A percentile compares a stretch with the other conserved stretches of the same genome.
phyloP scores from a whole-genome alignment of 2,113 vertebrate species.

The Petromus typicus region DNA sequence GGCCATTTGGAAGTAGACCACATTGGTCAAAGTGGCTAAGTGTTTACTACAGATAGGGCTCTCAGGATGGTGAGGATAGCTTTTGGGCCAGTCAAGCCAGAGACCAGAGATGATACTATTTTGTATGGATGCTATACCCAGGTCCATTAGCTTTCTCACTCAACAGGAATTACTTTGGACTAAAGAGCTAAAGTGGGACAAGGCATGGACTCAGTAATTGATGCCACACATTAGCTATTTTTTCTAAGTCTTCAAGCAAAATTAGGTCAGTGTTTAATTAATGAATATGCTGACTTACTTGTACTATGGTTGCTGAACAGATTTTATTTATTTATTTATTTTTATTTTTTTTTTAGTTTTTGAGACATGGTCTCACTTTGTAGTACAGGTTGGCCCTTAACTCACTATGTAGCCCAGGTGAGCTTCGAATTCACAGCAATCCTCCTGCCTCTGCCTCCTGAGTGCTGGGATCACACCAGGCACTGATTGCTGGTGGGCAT shows the following conservation, averaged over 20 bases:
- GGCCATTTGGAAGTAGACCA: neutral
- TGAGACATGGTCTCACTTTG: too few species aligned
- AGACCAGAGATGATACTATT: neutral
- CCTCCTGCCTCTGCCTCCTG: too few species aligned
- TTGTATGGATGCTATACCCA: neutral
- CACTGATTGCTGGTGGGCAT: too few species aligned
- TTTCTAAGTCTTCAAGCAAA: conserved; percentile 17
- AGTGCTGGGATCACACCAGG: too few species aligned
- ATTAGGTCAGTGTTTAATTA: conserved; percentile 41
- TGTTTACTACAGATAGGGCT: neutral
- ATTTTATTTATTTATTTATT: too few species aligned
- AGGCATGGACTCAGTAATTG: conserved; percentile 20
- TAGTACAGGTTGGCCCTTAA: too few species aligned
- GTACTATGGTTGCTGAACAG: neutral
- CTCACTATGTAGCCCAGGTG: too few species aligned
- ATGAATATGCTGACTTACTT: conserved; percentile 42
- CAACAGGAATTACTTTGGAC: conserved; percentile 46
- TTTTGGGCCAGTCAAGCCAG: neutral
- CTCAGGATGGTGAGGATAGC: neutral
- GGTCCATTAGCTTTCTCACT: conserved; percentile 24
- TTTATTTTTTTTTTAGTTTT: too few species aligned
- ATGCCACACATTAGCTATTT: conserved; percentile 1
- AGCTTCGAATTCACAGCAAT: too few species aligned
- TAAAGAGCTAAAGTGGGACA: conserved; percentile 60
- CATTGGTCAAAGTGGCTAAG: neutral